These are phyloP conservation scores for Syngnathoides biaculeatus DNA, from an alignment of 2,113 vertebrate species.

Conservation along the genomic window DNA sequence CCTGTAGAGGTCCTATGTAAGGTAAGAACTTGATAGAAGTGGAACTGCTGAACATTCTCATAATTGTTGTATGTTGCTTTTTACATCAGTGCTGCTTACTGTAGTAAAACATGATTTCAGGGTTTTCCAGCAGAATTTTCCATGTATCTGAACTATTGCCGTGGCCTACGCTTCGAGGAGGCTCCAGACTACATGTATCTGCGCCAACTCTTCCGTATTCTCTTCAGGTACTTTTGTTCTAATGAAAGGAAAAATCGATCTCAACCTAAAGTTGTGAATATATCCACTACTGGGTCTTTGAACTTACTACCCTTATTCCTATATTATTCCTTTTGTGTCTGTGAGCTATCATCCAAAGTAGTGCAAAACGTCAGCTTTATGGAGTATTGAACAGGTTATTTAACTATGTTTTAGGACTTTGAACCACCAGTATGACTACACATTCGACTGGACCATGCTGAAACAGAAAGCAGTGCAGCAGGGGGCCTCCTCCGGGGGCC, in stretches of 20 bases:
- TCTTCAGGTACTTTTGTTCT: conserved; percentile 84
- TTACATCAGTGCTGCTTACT: not conserved
- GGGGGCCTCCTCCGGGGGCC: conserved; percentile 97
- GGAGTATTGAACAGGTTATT: not conserved
- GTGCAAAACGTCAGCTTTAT: not conserved
- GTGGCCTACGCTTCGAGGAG: conserved; percentile 97
- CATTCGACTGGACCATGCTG: conserved; percentile 99
- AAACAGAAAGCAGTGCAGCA: conserved; percentile 99
- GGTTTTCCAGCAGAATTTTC: conserved; percentile 99
- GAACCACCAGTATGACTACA: conserved; percentile 99
- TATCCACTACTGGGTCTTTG: not conserved
- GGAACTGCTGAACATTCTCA: not conserved
- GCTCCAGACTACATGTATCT: conserved; percentile 99
- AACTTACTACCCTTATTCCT: not conserved
- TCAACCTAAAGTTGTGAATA: too few species aligned
- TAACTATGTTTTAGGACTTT: conserved; percentile 80
- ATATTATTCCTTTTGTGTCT: not conserved
- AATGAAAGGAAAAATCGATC: not conserved
- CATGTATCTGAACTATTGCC: conserved; percentile 99
- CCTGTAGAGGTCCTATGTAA: conserved; percentile 99
- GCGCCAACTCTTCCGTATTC: conserved; percentile 98
- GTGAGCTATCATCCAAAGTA: not conserved
- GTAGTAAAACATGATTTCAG: conserved; percentile 57
- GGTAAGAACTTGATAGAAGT: conserved; percentile 68
- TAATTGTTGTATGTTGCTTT: not conserved